A percentile compares a stretch with the other conserved stretches of the same genome.
phyloP scores from a whole-genome alignment of 2,797 vertebrate species.

The Phrynocephalus guinanensis region DNA sequence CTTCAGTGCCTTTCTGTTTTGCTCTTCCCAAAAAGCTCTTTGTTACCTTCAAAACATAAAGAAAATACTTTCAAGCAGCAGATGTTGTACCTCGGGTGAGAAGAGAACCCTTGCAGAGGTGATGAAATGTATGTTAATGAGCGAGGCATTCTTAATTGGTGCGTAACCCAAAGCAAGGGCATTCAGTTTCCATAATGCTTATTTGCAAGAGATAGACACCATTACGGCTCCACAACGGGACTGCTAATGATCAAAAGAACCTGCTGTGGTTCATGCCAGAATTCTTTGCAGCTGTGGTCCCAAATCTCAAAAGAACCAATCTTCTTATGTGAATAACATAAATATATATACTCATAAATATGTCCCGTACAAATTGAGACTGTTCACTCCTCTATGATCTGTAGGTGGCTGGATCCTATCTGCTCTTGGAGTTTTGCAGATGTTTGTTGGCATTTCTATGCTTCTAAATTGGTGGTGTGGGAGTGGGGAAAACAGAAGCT shows the following conservation, averaged over 20 bases:
- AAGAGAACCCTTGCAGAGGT: conserved; percentile 12
- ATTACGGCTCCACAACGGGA: conserved; percentile 10
- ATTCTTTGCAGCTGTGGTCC: neutral
- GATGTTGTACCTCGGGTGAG: conserved; percentile 13
- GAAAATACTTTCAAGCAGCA: conserved; percentile 6
- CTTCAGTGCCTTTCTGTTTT: neutral
- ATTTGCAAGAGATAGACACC: neutral
- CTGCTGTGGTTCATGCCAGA: neutral
- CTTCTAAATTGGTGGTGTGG: too few species aligned
- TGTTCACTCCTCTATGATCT: too few species aligned
- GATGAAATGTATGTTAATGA: conserved; percentile 27
- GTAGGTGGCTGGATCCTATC: too few species aligned
- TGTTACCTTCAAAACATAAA: neutral
- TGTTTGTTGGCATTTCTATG: too few species aligned
- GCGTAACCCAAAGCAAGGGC: conserved; percentile 8
- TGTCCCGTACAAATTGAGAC: too few species aligned
- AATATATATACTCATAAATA: too few species aligned
- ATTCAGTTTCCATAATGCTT: neutral
- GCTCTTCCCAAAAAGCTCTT: neutral
- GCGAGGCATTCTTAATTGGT: conserved; percentile 18
- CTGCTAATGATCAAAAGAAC: neutral
- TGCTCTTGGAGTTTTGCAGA: too few species aligned
- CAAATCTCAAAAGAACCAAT: neutral
- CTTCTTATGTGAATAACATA: neutral
- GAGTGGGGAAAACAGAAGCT: too few species aligned